phyloP scores from a whole-genome alignment of 2,797 vertebrate genomes.

The Anisognathus igniventris region DNA sequence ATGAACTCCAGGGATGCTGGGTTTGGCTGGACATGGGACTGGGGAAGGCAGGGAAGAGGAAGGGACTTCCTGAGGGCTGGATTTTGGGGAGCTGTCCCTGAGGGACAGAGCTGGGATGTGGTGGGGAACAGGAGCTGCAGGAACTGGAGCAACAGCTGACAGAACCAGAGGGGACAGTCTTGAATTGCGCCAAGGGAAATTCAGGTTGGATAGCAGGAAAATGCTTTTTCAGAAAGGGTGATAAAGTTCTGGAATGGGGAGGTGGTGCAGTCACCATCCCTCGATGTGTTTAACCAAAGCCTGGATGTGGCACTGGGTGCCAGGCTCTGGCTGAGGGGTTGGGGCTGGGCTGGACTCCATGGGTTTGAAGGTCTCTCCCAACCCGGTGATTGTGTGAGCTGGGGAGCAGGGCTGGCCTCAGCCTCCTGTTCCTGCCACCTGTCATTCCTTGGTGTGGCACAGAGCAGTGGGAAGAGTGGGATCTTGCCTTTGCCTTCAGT shows the following conservation, averaged over 20 bases:
- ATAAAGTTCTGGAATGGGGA: not conserved
- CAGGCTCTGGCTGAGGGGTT: not conserved
- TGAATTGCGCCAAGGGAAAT: rapidly evolving
- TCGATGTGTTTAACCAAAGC: not conserved
- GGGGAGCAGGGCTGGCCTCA: not conserved
- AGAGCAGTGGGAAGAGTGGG: rapidly evolving
- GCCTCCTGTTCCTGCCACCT: rapidly evolving
- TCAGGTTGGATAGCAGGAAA: not conserved
- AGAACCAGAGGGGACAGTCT: not conserved
- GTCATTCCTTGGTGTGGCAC: rapidly evolving
- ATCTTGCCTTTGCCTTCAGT: rapidly evolving
- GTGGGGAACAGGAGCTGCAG: not conserved
- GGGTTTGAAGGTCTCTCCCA: not conserved
- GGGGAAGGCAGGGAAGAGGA: too few species aligned
- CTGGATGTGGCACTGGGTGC: not conserved
- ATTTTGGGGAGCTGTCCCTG: not conserved
- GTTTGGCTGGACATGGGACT: not conserved
- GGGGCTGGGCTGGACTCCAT: not conserved
- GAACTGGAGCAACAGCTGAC: not conserved
- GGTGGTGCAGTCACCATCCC: not conserved
- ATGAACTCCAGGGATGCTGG: not conserved
- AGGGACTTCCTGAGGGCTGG: not conserved
- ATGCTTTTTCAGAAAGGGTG: not conserved
- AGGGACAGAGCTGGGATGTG: rapidly evolving
- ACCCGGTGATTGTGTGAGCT: not conserved